phyloP scores from a whole-genome alignment of 2,888 invertebrate species.

The Lymantria monacha region DNA sequence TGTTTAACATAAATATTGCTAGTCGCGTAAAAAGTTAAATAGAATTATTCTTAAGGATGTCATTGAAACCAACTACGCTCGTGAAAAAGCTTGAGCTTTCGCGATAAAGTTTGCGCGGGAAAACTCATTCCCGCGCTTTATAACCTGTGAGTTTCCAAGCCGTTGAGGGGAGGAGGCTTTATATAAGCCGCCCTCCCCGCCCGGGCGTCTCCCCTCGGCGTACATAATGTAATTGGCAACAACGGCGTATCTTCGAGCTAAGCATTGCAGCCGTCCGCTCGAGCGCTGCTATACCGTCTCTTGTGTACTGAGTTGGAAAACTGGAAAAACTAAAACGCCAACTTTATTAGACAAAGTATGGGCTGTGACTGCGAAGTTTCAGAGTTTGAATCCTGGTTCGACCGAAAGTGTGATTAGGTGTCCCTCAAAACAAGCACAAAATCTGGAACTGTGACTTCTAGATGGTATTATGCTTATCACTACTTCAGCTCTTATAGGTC shows the following conservation, averaged over 20 bases:
- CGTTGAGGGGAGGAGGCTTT: conserved; percentile 46
- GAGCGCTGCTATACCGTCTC: conserved; percentile 42
- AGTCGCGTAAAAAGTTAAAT: conserved; percentile 10
- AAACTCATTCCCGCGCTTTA: conserved; percentile 78
- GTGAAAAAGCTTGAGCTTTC: conserved; percentile 54
- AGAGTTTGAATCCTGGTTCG: too few relatives aligned
- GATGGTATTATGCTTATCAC: too few relatives aligned
- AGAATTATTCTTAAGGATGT: conserved; percentile 31
- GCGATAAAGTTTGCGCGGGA: conserved; percentile 75
- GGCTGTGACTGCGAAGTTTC: too few relatives aligned
- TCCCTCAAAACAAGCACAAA: too few relatives aligned
- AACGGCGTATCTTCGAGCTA: conserved; percentile 40
- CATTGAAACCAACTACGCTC: conserved; percentile 48
- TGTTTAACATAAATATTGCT: too few relatives aligned
- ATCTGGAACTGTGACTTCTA: too few relatives aligned
- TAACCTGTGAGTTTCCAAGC: conserved; percentile 63
- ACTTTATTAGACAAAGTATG: too few relatives aligned
- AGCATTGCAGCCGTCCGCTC: conserved; percentile 55
- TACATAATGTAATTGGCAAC: conserved; percentile 64
- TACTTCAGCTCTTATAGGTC: too few relatives aligned
- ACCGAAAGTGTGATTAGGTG: too few relatives aligned
- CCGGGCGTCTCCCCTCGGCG: conserved; percentile 34
- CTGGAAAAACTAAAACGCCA: conserved; percentile 7
- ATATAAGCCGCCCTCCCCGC: conserved; percentile 44
- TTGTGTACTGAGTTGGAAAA: conserved; percentile 18